Evolutionary conservation across 2,797 vertebrate genomes (phyloP).

Genomic region (Zenarchopterus dispar): DNA sequence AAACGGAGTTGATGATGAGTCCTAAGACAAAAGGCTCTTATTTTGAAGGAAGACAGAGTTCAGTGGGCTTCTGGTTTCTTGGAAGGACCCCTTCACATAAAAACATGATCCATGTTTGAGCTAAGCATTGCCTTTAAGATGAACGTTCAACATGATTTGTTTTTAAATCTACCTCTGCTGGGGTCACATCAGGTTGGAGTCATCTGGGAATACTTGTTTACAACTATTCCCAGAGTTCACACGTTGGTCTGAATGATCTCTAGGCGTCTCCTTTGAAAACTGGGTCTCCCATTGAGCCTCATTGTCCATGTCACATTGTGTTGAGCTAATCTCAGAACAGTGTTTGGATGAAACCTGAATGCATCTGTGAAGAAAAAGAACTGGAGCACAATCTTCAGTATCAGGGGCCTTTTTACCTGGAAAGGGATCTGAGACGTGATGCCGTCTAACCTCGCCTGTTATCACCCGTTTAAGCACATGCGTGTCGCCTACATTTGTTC

Average conservation of each 20-base stretch:
- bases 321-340: slow-evolving; percentile 54
- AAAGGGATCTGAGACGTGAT: slow-evolving; percentile 51
- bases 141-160: too few species aligned
- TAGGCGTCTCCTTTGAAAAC: slow-evolving; percentile 57
- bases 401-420: slow-evolving; percentile 71
- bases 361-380: slow-evolving; percentile 57
- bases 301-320: slow-evolving; percentile 61
- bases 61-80: background rate
- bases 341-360: slow-evolving; percentile 66
- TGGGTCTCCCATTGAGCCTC: slow-evolving; percentile 66
- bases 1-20: background rate
- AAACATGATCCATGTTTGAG: too few species aligned
- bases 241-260: slow-evolving; percentile 40
- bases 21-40: background rate
- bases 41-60: too few species aligned
- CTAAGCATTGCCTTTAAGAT: too few species aligned
- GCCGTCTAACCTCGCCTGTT: slow-evolving; percentile 30
- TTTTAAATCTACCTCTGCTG: background rate
- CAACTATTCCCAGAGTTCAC: slow-evolving; percentile 35
- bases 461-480: background rate
- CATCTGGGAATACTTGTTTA: slow-evolving; percentile 52
- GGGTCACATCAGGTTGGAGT: slow-evolving; percentile 7
- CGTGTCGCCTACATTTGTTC: background rate
- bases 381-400: slow-evolving; percentile 51
- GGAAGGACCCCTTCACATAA: too few species aligned